A percentile compares a stretch with the other conserved stretches of the same genome.
These are phyloP conservation scores for Myrmecobius fasciatus DNA, from an alignment of 2,113 vertebrate genomes.

Conservation along the genomic window DNA sequence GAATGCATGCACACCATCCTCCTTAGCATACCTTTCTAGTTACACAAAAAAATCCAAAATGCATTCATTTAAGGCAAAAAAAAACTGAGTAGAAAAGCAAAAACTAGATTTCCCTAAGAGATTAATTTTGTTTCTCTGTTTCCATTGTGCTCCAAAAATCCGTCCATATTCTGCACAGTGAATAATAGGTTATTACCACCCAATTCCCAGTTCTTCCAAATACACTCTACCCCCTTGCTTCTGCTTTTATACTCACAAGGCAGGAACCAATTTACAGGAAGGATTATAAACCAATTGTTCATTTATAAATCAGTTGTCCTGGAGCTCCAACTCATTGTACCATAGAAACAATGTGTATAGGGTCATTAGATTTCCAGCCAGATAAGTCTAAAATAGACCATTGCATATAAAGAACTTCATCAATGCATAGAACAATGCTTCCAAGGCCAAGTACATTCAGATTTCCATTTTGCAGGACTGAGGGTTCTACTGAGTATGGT, in stretches of 20 bases:
- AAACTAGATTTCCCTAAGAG: conserved; percentile 35
- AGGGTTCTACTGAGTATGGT: background rate
- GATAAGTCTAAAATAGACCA: background rate
- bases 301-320: background rate
- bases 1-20: conserved; percentile 11
- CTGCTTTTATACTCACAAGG: background rate
- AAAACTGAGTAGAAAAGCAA: conserved; percentile 27
- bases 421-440: background rate
- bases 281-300: background rate
- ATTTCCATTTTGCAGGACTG: background rate
- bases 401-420: background rate
- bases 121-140: conserved; percentile 31
- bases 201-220: background rate
- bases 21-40: conserved; percentile 29
- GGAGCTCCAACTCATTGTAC: background rate
- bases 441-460: background rate
- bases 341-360: background rate
- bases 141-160: conserved; percentile 34
- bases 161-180: background rate
- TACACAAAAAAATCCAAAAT: conserved; percentile 32
- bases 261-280: background rate
- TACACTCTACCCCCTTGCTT: background rate
- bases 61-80: conserved; percentile 50
- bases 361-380: background rate
- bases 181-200: background rate